Conservation (phyloP, 2,113 vertebrate species). For the Puma concolor region DNA sequence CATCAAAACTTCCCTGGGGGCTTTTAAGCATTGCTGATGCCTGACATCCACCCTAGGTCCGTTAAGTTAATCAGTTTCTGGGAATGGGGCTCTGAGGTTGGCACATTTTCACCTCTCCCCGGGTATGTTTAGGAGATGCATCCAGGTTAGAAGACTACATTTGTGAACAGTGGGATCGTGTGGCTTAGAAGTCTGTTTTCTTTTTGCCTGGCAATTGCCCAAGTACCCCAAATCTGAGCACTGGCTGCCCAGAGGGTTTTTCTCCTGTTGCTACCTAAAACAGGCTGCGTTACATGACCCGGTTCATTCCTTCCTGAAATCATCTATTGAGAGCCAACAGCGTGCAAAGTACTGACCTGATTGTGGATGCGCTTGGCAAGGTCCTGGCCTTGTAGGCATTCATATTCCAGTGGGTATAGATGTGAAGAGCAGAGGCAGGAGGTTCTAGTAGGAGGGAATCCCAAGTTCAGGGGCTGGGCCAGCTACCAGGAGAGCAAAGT, state of each 20-base stretch:
- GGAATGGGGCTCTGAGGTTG: neutral
- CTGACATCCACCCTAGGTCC: neutral
- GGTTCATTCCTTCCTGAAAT: neutral
- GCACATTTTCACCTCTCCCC: neutral
- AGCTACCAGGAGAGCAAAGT: neutral
- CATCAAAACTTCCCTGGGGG: neutral
- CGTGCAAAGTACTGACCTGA: fast-evolving
- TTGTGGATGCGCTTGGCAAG: neutral
- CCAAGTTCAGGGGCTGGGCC: neutral
- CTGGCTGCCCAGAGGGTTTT: neutral
- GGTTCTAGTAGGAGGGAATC: neutral
- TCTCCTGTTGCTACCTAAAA: neutral
- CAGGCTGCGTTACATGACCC: neutral
- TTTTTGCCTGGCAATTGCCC: neutral
- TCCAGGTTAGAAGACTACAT: fast-evolving
- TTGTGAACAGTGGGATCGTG: neutral
- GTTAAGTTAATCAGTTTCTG: neutral
- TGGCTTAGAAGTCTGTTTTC: no score
- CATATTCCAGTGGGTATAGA: neutral
- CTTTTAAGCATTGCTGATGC: neutral
- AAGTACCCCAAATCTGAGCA: neutral
- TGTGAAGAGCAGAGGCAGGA: neutral
- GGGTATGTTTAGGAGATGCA: neutral
- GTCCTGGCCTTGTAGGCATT: no score
- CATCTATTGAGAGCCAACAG: fast-evolving